These are phyloP conservation scores for Cherax quadricarinatus DNA, from an alignment of 1,140 invertebrate species.

Conservation along the genomic window DNA sequence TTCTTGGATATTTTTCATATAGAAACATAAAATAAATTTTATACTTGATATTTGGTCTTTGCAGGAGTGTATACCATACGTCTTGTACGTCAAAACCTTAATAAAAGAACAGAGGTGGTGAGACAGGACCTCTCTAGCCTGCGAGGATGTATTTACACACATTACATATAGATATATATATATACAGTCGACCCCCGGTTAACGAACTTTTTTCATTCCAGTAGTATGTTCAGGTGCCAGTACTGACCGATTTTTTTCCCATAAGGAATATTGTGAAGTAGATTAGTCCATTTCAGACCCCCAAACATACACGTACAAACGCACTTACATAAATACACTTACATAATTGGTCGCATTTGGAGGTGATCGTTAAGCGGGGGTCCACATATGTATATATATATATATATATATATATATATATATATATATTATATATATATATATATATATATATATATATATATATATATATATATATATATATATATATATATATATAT, in stretches of 20 bases:
- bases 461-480: no score
- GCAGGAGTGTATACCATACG: background rate
- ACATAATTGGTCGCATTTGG: no score
- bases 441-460: background rate
- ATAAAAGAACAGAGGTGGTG: background rate
- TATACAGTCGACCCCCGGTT: background rate
- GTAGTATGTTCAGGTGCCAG: no score
- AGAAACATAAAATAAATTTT: constrained; percentile 3
- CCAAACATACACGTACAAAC: no score
- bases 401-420: background rate
- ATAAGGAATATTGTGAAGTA: no score
- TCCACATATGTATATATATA: background rate
- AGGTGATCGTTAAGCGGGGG: background rate
- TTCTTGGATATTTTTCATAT: background rate
- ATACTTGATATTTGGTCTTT: background rate
- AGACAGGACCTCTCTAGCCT: background rate
- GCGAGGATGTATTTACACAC: background rate
- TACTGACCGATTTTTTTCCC: no score
- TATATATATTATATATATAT: background rate
- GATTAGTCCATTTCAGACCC: no score
- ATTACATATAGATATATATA: background rate
- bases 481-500: no score
- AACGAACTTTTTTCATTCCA: no score
- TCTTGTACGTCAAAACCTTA: background rate
- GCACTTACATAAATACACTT: no score